Conservation (phyloP, 2,888 invertebrate species). For the Oligia fasciuncula region DNA sequence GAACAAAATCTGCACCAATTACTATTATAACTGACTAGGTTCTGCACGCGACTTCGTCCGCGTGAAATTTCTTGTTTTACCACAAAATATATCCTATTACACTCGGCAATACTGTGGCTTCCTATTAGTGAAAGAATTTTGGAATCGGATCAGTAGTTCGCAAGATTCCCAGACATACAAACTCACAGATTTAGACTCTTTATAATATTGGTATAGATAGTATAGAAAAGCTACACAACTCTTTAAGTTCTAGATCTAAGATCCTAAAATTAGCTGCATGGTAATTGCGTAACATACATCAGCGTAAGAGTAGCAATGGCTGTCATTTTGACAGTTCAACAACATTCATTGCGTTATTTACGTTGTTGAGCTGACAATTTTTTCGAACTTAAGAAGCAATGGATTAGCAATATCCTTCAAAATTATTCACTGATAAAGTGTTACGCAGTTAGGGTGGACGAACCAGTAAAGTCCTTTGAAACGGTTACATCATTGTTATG, state of each 20-base stretch:
- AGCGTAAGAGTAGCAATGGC: too few relatives aligned
- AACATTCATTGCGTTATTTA: too few relatives aligned
- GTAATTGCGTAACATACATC: too few relatives aligned
- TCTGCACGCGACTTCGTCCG: not conserved
- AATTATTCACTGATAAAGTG: too few relatives aligned
- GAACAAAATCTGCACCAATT: too few relatives aligned
- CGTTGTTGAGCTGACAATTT: too few relatives aligned
- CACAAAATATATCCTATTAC: too few relatives aligned
- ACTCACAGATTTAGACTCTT: not conserved
- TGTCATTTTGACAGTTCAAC: too few relatives aligned
- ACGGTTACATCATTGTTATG: conserved; percentile 9
- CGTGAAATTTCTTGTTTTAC: too few relatives aligned
- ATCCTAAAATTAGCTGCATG: not conserved
- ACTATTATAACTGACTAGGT: not conserved
- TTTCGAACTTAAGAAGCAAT: too few relatives aligned
- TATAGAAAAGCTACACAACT: not conserved
- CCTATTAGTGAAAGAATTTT: not conserved
- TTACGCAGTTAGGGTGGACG: not conserved
- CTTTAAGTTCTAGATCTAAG: not conserved
- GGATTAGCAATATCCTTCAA: too few relatives aligned
- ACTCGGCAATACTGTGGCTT: not conserved
- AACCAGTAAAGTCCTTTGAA: conserved; percentile 1
- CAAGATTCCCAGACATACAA: not conserved
- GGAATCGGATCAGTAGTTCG: not conserved
- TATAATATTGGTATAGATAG: not conserved